Percentiles rank a stretch among this genome's conserved stretches.
Conservation (phyloP, 2,113 vertebrate genomes). For the Arenaria interpres region DNA sequence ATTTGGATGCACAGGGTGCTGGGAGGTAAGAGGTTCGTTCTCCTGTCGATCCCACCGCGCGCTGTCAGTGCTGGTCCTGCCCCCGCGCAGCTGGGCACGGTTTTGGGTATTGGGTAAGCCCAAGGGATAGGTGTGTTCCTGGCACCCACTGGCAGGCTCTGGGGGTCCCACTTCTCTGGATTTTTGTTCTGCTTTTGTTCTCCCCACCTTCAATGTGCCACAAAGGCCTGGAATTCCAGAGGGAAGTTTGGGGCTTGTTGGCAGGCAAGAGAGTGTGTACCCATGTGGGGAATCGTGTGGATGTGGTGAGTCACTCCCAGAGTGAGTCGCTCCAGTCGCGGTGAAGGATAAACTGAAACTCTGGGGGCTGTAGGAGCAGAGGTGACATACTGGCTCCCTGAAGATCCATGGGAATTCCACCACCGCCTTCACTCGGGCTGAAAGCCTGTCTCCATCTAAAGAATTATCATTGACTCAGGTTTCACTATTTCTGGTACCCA, state of each 20-base stretch:
- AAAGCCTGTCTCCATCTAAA: not conserved
- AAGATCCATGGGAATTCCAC: not conserved
- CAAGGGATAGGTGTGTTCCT: too few species aligned
- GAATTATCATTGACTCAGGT: not conserved
- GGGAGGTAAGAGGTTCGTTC: not conserved
- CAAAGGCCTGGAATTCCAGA: not conserved
- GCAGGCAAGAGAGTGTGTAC: too few species aligned
- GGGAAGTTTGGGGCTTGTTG: not conserved
- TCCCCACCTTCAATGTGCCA: not conserved
- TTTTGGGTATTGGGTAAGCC: not conserved
- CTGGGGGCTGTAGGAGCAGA: not conserved
- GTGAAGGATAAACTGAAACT: not conserved
- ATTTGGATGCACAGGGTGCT: not conserved
- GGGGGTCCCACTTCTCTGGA: not conserved
- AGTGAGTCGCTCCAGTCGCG: not conserved
- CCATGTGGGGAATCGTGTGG: too few species aligned
- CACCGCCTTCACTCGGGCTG: not conserved
- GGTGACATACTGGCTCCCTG: not conserved
- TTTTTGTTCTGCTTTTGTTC: not conserved
- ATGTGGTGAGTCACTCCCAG: not conserved
- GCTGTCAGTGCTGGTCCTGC: not conserved
- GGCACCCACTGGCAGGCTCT: not conserved
- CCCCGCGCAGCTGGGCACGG: not conserved
- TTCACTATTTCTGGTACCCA: not conserved
- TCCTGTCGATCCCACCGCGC: rapidly evolving